Evolutionary conservation across 1,140 invertebrate genomes (phyloP).

Genomic region (Maconellicoccus hirsutus): DNA sequence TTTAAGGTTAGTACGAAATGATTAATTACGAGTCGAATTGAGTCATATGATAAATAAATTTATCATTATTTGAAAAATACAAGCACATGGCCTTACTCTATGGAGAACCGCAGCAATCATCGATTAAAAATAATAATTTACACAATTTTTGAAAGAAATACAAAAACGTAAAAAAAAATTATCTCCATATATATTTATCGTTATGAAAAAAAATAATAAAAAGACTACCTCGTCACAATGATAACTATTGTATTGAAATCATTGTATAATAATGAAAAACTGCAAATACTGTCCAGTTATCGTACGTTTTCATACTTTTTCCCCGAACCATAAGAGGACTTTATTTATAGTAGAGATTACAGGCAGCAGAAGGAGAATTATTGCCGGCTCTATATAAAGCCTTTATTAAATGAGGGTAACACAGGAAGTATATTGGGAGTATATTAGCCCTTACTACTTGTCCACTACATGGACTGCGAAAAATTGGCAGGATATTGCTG

Average conservation of each 20-base stretch:
- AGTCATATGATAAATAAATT: no score
- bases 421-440: slow-evolving; percentile 6
- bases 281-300: slow-evolving; percentile 12
- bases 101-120: no score
- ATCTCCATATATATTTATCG: background rate
- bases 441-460: slow-evolving; percentile 14
- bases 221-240: background rate
- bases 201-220: slow-evolving; percentile 5
- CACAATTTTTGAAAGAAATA: no score
- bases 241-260: background rate
- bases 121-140: no score
- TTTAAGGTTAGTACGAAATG: slow-evolving; percentile 52
- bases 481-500: slow-evolving; percentile 22
- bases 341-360: slow-evolving; percentile 18
- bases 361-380: slow-evolving; percentile 19
- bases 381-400: slow-evolving; percentile 20
- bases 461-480: slow-evolving; percentile 17
- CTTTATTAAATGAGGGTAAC: slow-evolving; percentile 21
- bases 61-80: no score
- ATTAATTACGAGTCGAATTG: no score
- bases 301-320: slow-evolving; percentile 16
- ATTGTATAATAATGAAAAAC: background rate
- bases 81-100: no score
- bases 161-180: background rate
- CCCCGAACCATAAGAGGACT: background rate